Evolutionary conservation across 2,113 vertebrate species (phyloP), one percentile per base, ranked within the genome.

Genomic region (Abramis brama): DNA sequence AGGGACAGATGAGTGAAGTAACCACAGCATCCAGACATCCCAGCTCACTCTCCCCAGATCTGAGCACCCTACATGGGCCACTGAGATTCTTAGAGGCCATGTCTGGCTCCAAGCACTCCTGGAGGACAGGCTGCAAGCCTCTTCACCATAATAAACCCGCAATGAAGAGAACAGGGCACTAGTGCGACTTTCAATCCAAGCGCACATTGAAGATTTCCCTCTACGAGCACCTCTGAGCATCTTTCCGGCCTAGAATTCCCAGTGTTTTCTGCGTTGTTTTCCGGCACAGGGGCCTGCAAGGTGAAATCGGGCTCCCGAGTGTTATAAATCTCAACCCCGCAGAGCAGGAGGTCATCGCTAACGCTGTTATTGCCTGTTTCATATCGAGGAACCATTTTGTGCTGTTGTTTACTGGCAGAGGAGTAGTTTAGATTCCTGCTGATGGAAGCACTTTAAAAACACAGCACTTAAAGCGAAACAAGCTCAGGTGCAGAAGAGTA

Each of bases 371-470:
- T 88, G 76, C 76, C 79, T 66, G 74, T 82, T 64, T 85, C 62
- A 83, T 68, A 52, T 57, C 19, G 12, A 43, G 79, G 79, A 79
- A 83, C 74, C 75, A 85, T 85, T 88, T 85, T 78, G 83, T 36
- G 66, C 79, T 81, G 83, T 52, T 90, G 64, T 80, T 82, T 83
- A 87, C 62, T 79, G 60, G 78, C 79, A 52, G 70, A 78, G 47
- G 79, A 74, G 86, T 27, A 82, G 78, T 89, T 89, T 85, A 60
- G 68, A 47, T 85, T 57, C 71, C 78, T 83, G 75, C 75, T 87
- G 87, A 83, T 85, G 68, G 79, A 90, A 80, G 79, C 85, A 85
- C 68, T 87, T 89, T 79, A 36, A 70, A 83, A 85, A 86, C 76
- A 77, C 33, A 55, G 60, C 27, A 19, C 78, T 89, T 86, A 79